Evolutionary conservation across 2,888 invertebrate species (phyloP), one percentile per base, ranked within the genome.

Genomic region (Cephus rjabovi): DNA sequence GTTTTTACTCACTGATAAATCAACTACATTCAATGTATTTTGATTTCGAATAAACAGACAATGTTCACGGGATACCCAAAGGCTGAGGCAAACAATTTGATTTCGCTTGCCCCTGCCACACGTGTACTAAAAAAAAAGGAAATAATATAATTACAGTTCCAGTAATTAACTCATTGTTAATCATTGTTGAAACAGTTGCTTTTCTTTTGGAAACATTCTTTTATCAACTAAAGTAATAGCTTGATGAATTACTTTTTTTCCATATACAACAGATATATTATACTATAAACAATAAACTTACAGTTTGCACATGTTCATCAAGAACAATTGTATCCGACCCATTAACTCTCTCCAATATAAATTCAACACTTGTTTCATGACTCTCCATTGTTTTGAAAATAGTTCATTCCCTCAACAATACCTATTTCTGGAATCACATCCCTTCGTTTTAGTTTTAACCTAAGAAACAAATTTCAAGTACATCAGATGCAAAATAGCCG

Each of bases 31-130:
- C 33, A 90, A 75, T 15, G 81, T 85, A 35, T 82, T 75, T 11
- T 77, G 73, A 0, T 76, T 56, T 30, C 79, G 81, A 15, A 86
- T 76, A 77, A 90, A 89, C 12, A 85, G 76, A 69, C 90, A 91
- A 75, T 91, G 90, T 23, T 82, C 80, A 4, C 90, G 83, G 0
- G 90, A 91, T 2, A 88, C 88, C 3, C 84, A 75, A 71, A 88
- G 76, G 80, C 89, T 87, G 0, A 79, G 56, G 34, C 90, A 88
- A 4, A 86, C 30, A 33, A 91, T 86, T 33, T 86, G 74, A 80
- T 86, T 89, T 0, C 84, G 85, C 34, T 79, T 85, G 6, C 81
- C 86, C 79, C 90, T 84, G 31, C 90, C 90, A 75, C 89, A 89
- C 1, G 79, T 81, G 69, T 87, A 88, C 90, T 91, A 76, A 34